Evolutionary conservation across 2,113 vertebrate genomes (phyloP), one percentile per base, ranked within the genome.

Genomic region (Synodontis membranacea): DNA sequence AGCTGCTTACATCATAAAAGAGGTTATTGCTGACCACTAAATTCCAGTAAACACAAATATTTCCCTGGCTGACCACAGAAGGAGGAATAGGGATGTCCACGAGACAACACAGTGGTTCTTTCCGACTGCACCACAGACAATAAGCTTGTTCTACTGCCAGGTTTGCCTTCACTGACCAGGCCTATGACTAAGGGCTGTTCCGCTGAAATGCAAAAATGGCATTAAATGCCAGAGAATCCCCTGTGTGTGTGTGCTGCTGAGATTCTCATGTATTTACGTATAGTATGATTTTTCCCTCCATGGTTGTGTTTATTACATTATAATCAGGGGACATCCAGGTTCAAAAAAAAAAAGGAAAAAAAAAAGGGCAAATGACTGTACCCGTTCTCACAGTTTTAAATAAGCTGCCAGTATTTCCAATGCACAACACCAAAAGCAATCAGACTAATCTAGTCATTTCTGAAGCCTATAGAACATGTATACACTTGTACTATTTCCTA

Each of bases 251-350:
- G 6, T 46, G 75, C n/a, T n/a, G n/a, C n/a, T n/a, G 42, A 76
- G 37, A 31, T 80, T 72, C 42, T 82, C 37, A 48, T 50, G 37
- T 62, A 84, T 75, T 62, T 83, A 80, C 72, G n/a, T n/a, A n/a
- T n/a, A n/a, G n/a, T 42, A 1, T 4, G 62, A 60, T n/a, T 70
- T 39, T 42, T 7, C 66, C 66, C 66, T 15, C 34, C 15, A 17
- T 8, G 37, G 5, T 68, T 68, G 31, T 68, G 31, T 6, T 8
- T 68, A 19, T 25, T 44, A 42, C 7, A 23, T 72, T 12, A 72
- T 72, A 3, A 42, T 46, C 42, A 48, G 25, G 39, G 25, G 72
- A 75, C 42, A 46, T 75, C 72, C 72, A n/a, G 42, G 72, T 75
- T 23, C n/a, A n/a, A 75, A n/a, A n/a, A n/a, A n/a, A n/a, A n/a